Conservation (phyloP, 2,797 vertebrate genomes). For the Lutjanus argentimaculatus region DNA sequence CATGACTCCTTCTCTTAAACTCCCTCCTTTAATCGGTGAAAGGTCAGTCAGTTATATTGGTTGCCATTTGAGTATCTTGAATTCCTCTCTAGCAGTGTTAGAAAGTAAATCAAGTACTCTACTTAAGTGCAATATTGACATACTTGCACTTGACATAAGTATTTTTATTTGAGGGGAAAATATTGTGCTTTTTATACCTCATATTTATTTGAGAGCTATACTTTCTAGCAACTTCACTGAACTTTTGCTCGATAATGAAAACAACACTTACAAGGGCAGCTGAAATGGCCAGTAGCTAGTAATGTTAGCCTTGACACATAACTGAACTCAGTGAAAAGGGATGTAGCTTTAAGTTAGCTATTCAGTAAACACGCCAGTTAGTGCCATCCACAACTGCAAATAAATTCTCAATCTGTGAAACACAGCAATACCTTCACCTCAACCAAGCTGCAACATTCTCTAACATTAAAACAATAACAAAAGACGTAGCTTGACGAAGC, state of each 20-base stretch:
- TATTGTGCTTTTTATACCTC: background rate
- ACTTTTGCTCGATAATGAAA: too few species aligned
- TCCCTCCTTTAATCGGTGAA: slow-evolving; percentile 3
- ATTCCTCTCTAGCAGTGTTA: slow-evolving; percentile 1
- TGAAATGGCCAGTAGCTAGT: too few species aligned
- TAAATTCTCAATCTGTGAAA: too few species aligned
- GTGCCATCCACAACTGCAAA: too few species aligned
- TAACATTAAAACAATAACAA: too few species aligned
- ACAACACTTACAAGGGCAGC: too few species aligned
- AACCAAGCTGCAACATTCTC: background rate
- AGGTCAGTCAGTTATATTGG: slow-evolving; percentile 40
- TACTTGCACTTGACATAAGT: background rate
- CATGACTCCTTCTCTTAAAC: background rate
- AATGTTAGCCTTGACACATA: too few species aligned
- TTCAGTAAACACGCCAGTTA: too few species aligned
- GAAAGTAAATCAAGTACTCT: background rate
- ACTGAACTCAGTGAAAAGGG: too few species aligned
- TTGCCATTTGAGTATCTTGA: slow-evolving; percentile 50
- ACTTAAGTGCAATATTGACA: too few species aligned
- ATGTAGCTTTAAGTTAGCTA: too few species aligned
- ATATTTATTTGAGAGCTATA: background rate
- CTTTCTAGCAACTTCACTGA: background rate
- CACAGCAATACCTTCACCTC: background rate
- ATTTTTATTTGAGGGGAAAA: background rate
- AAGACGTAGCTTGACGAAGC: too few species aligned